A percentile compares a stretch with the other conserved stretches of the same genome.
Evolutionary conservation across 2,113 vertebrate species (phyloP).

Genomic region (Prunella fulvescens): DNA sequence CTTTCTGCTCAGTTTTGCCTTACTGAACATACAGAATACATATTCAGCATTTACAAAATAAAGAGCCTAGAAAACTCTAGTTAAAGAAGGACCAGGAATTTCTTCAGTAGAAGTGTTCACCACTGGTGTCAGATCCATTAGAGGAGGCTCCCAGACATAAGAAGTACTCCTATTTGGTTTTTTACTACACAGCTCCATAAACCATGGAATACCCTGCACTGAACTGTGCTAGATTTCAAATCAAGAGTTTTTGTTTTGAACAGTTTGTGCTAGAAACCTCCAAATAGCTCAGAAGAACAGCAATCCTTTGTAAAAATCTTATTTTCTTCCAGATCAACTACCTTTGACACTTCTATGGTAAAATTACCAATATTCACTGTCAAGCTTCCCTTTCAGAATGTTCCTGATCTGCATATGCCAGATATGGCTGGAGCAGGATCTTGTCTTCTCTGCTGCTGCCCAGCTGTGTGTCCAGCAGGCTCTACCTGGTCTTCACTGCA

Average conservation of each 20-base stretch:
- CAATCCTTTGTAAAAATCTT: neutral
- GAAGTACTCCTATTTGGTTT: neutral
- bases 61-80: neutral
- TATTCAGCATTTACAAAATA: neutral
- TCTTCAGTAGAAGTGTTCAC: neutral
- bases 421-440: neutral
- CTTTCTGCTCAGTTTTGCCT: neutral
- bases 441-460: neutral
- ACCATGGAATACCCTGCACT: neutral
- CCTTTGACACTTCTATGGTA: neutral
- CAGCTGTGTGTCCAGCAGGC: neutral
- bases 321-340: neutral
- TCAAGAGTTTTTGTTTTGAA: neutral
- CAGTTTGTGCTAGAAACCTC: neutral
- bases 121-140: neutral
- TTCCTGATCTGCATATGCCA: neutral
- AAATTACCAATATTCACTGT: neutral
- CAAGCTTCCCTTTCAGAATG: neutral
- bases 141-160: neutral
- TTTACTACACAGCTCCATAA: neutral
- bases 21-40: neutral
- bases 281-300: neutral
- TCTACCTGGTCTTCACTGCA: neutral
- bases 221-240: neutral
- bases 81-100: neutral